Conservation (phyloP, 2,888 invertebrate species). For the Eupithecia pulchellata region DNA sequence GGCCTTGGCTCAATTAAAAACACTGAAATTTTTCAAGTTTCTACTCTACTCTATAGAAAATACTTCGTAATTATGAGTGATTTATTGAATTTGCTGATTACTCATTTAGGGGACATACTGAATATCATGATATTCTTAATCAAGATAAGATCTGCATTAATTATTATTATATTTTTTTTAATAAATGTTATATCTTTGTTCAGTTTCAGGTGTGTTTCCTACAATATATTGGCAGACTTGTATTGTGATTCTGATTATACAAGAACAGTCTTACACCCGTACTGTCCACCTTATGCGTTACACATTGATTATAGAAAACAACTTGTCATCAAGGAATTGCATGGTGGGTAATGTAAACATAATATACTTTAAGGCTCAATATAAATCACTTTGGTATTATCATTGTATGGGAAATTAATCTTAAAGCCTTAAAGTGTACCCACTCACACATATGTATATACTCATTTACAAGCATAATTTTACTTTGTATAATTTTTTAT, state of each 20-base stretch:
- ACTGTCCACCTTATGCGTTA: constrained; percentile 93
- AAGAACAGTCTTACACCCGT: constrained; percentile 90
- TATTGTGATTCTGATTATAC: constrained; percentile 95
- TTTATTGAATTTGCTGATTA: no score
- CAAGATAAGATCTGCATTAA: background rate
- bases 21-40: no score
- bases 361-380: no score
- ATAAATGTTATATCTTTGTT: constrained; percentile 39
- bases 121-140: background rate
- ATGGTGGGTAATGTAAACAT: constrained; percentile 79
- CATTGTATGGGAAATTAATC: background rate
- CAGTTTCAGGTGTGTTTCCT: constrained; percentile 92
- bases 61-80: no score
- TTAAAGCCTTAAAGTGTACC: background rate
- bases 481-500: no score
- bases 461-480: background rate
- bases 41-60: no score
- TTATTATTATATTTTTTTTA: background rate
- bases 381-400: no score
- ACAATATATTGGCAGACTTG: constrained; percentile 96
- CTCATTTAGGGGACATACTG: no score
- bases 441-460: background rate
- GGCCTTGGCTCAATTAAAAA: no score
- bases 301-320: constrained; percentile 94
- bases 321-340: constrained; percentile 92